Base-by-base conservation (phyloP, 2,888 invertebrate genomes). In the Melolontha melolontha region DNA sequence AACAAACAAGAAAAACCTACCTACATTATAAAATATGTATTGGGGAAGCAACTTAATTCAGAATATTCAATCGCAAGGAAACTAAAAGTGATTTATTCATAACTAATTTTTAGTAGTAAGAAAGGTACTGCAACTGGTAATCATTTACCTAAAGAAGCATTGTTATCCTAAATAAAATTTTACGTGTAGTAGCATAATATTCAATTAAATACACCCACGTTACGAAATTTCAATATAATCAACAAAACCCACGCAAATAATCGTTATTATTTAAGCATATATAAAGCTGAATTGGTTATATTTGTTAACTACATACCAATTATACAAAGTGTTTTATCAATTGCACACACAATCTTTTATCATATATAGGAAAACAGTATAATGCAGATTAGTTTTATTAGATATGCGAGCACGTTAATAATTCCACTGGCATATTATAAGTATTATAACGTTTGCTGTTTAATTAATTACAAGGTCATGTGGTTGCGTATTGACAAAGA, bases 381-480 rank as follows among this genome's bases (percentile, higher is more conserved):
- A 62, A 49, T 47, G 47, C 59, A 62, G 29, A 62, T 62, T 62
- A 62, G 47, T 5, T 47, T 11, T 47, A 49, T 47, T 62, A 14
- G 34, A 47, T 47, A 47, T 47, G 59, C 47, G 47, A 62, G 34
- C 47, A 47, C 34, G 47, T 62, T 62, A 47, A 49, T 62, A 17
- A 62, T 62, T 62, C 47, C 44, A 62, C 47, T 47, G 44, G 14
- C 34, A 47, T 11, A 29, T 59, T 22, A 59, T 59, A 29, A 5
- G 34, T 11, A 29, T 59, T 22, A 59, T 59, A 29, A 5, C 14
- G 40, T 14, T 59, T 29, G 57, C 12, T 44, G 16, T 44, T 44
- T 59, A 29, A 59, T 44, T 44, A 62, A 42, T 62, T 34, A 12
- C 59, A 62, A 62, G 59, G 59, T 47, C 59, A 62, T 1, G 29